These are phyloP conservation scores for Isaurus tuberculatus DNA, from an alignment of 92 coral and sea anemone species.

Conservation along the genomic window DNA sequence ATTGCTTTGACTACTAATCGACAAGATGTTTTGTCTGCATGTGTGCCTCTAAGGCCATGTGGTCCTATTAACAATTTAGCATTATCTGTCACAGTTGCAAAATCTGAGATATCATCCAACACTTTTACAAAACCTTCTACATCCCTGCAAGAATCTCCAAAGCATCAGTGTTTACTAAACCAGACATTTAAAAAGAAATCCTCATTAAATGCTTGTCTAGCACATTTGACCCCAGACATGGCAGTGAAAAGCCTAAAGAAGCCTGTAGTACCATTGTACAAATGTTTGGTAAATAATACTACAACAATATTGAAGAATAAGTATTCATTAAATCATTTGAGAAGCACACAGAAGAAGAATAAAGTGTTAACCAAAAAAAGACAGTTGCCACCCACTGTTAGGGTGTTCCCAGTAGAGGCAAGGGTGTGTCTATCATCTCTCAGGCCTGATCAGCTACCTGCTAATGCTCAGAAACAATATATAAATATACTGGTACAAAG, in stretches of 20 bases:
- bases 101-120: not conserved
- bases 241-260: not conserved
- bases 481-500: not conserved
- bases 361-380: not conserved
- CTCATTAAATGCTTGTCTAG: not conserved
- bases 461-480: constrained; percentile 24
- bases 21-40: not conserved
- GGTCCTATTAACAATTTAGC: not conserved
- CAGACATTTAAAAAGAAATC: not conserved
- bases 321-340: not conserved
- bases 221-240: not conserved
- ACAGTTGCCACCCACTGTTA: not conserved
- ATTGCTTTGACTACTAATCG: not conserved
- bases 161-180: not conserved
- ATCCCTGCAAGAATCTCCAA: not conserved
- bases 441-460: constrained; percentile 13
- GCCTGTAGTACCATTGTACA: not conserved
- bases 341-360: not conserved
- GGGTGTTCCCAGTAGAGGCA: not conserved
- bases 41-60: not conserved
- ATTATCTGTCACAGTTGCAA: not conserved
- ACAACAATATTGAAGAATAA: not conserved
- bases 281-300: not conserved
- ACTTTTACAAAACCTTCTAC: not conserved
- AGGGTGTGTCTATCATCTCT: constrained; percentile 14